Base-by-base conservation (phyloP, 1,140 invertebrate species). In the Sitophilus oryzae region DNA sequence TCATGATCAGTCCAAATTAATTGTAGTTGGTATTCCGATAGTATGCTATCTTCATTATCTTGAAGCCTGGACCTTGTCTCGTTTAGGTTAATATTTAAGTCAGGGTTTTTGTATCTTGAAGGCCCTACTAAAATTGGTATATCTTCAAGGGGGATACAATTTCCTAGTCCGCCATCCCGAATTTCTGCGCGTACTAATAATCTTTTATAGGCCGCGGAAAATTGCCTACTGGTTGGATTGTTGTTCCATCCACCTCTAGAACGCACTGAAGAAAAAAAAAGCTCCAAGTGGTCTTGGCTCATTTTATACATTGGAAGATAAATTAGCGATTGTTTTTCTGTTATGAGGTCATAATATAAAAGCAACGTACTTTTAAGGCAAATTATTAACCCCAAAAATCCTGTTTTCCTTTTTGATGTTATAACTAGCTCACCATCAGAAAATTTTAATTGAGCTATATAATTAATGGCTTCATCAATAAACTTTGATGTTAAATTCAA, bases 191-290 rank as follows among this genome's bases (percentile, higher is more conserved):
- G 16, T 1, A 52, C 20, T 14, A 42, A 35, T 21, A 42, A 16
- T 30, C 20, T 23, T 21, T 50, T 50, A 19, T 50, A 50, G 2
- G 35, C 48, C 15, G 48, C 10, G 16, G 21, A 20, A 30, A 52
- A 52, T 19, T 52, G 49, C 21, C 22, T 2, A 4, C 10, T n/a
- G 2, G 30, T 43, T 4, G 49, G 38, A 43, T 52, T 52, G n/a
- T 52, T 43, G 14, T 52, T 52, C 21, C 16, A 43, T 1, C 38
- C 49, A 2, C 49, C 38, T 18, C 11, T 40, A 11, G 37, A 42
- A 14, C 49, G 1, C 23, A 52, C 30, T n/a, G 38, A 23, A 1
- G 2, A 22, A 25, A 52, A 52, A 43, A 73, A 68, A 14, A 71
- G 41, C 66, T 75, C 69, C n/a, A n/a, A n/a, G n/a, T n/a, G n/a